Conservation (phyloP, 1,140 invertebrate species). For the Rhopalosiphum maidis region DNA sequence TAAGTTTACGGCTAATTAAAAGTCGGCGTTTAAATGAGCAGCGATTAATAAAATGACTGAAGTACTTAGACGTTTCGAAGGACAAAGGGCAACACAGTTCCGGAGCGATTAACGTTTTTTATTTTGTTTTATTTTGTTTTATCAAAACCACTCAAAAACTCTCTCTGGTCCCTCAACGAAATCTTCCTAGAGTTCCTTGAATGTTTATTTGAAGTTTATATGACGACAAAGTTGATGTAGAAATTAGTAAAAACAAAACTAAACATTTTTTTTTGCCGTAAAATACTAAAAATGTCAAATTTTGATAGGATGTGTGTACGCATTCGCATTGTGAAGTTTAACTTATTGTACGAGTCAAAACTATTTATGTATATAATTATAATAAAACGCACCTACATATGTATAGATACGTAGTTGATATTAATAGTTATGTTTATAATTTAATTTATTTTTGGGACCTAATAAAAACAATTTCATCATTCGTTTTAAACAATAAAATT, state of each 20-base stretch:
- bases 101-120: constrained; percentile 48
- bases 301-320: background rate
- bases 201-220: background rate
- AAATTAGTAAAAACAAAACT: background rate
- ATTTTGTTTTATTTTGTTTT: constrained; percentile 42
- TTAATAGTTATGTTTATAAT: background rate
- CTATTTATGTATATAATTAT: background rate
- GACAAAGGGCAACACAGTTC: constrained; percentile 49
- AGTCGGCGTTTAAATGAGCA: constrained; percentile 56
- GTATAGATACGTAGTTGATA: background rate
- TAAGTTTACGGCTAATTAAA: constrained; percentile 58
- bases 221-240: background rate
- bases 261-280: background rate
- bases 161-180: background rate
- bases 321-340: background rate
- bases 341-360: background rate
- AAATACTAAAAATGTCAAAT: background rate
- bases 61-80: constrained; percentile 47
- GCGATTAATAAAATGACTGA: constrained; percentile 48
- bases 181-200: background rate
- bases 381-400: background rate
- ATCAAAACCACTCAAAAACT: constrained; percentile 38
- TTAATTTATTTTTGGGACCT: background rate
- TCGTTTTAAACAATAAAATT: background rate
- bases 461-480: constrained; percentile 20